Evolutionary conservation across 1,140 invertebrate species (phyloP), one percentile per base, ranked within the genome.

Genomic region (Philaenus spumarius): DNA sequence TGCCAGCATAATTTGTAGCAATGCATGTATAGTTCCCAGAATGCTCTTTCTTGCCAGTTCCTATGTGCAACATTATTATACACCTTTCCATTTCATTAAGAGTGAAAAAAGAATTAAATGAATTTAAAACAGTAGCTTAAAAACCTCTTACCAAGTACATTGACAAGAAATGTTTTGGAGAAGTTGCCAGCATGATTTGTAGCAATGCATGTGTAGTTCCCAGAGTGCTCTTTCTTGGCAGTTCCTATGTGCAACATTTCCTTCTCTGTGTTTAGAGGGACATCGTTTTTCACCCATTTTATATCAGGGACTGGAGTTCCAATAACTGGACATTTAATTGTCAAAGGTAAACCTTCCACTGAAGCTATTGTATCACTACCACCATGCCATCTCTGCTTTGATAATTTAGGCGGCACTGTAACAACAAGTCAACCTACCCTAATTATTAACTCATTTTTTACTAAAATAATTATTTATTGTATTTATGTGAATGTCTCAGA

Each of bases 21-120:
- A 54, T 60, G 43, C 64, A 66, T 1, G 57, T 61, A 39, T 66
- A 66, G 11, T 60, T 62, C 1, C 65, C 65, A 42, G 63, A 58
- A 14, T 58, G 42, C 9, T 46, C 12, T n/a, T 14, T 26, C 22
- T 24, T 55, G 37, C 9, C 39, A 12, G 56, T 62, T 1, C 64
- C 64, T 30, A 61, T 55, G n/a, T 58, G 37, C 4, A n/a, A n/a
- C n/a, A 57, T 26, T 40, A n/a, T n/a, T n/a, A n/a, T n/a, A n/a
- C n/a, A n/a, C n/a, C n/a, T n/a, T n/a, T n/a, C n/a, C n/a, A n/a
- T n/a, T n/a, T n/a, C n/a, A n/a, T n/a, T n/a, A n/a, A n/a, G n/a
- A n/a, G n/a, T n/a, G n/a, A n/a, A n/a, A n/a, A n/a, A n/a, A n/a
- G n/a, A n/a, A n/a, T n/a, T n/a, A n/a, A n/a, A n/a, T n/a, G n/a